Percentiles rank a stretch among this genome's conserved stretches.
phyloP scores from a whole-genome alignment of 2,797 vertebrate species.

The Alectoris magna region DNA sequence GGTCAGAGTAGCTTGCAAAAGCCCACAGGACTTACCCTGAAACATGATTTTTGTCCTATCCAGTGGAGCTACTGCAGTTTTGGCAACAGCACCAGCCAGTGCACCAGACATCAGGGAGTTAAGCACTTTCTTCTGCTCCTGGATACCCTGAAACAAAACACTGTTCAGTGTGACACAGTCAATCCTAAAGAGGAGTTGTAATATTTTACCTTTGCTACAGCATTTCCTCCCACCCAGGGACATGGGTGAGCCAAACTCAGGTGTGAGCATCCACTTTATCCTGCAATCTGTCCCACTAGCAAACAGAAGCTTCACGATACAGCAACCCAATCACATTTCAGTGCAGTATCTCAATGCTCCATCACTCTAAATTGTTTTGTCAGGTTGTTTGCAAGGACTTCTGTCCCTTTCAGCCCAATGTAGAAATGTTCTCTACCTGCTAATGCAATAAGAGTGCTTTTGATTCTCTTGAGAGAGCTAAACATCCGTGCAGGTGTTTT shows the following conservation, averaged over 20 bases:
- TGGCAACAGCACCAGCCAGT: constrained; percentile 94
- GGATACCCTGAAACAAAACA: constrained; percentile 76
- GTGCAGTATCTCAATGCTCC: neutral
- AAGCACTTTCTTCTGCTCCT: constrained; percentile 84
- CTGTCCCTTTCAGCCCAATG: neutral
- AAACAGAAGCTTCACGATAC: neutral
- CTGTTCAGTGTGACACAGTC: neutral
- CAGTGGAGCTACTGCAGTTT: constrained; percentile 94
- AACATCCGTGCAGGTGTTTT: neutral
- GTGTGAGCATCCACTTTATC: neutral
- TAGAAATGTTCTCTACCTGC: neutral
- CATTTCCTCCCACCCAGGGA: neutral
- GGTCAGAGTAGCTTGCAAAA: neutral
- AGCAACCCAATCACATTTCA: neutral
- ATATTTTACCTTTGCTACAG: neutral
- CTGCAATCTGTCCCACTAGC: neutral
- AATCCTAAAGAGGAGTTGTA: neutral
- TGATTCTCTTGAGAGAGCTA: neutral
- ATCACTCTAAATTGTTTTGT: no score
- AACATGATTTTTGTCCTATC: constrained; percentile 99
- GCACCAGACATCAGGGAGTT: constrained; percentile 93
- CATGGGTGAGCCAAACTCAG: neutral
- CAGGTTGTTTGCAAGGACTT: neutral
- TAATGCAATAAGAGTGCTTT: neutral
- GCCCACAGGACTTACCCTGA: constrained; percentile 83